Evolutionary conservation across 2,888 invertebrate genomes (phyloP), one percentile per base, ranked within the genome.

Genomic region (Drosophila cracens): DNA sequence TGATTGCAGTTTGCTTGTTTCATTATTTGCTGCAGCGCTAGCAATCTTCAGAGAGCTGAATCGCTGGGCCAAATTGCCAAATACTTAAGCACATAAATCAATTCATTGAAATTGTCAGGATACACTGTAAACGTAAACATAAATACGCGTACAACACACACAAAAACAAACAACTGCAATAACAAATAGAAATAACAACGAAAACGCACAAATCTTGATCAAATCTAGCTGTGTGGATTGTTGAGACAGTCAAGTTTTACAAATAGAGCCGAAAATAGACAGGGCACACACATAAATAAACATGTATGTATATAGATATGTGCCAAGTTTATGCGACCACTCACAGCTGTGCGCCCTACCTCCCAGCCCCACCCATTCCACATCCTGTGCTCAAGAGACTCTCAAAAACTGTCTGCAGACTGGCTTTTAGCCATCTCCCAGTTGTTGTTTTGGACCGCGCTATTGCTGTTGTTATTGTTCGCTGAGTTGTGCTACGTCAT

Each of bases 41-140:
- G 49, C 29, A 52, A 46, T 51, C 21, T 18, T 3, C 36, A 34
- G 6, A 13, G 52, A 36, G 59, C 36, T 29, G 54, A 31, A n/a
- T 31, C 36, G 18, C 6, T 6, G 56, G 46, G 21, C 62, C 46
- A 65, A 81, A 78, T 72, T 82, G 69, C 38, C 79, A 66, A 79
- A 74, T 63, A 68, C 57, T 74, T 21, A 56, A 66, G 38, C 68
- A 60, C 89, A 87, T 85, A 85, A 85, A 85, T 85, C 90, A 90
- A 85, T 85, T 85, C 89, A 90, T 90, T 81, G 69, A 56, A 60
- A 68, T 74, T 87, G 85, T 89, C 85, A 90, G 56, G 70, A 72
- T 66, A 74, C 87, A 85, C 71, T 84, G 84, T 80, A 73, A 74
- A 83, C 68, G 85, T 76, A 89, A 85, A 62, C 73, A 80, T 48